phyloP scores from a whole-genome alignment of 2,888 invertebrate genomes.

The Bedellia somnulentella region DNA sequence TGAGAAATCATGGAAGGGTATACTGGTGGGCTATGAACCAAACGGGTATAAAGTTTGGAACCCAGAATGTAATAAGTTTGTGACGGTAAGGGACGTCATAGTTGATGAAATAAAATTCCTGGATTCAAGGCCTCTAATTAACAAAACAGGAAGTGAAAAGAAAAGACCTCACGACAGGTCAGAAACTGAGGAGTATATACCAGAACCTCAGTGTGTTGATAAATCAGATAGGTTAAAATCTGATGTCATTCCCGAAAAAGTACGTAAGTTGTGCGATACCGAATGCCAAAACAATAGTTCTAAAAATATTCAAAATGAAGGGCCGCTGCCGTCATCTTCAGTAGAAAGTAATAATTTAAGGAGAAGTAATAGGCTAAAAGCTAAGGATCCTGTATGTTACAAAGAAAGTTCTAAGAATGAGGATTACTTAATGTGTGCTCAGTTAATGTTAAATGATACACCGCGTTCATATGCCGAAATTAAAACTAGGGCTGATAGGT shows the following conservation, averaged over 20 bases:
- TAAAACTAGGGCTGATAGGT: constrained; percentile 8
- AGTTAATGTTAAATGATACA: constrained; percentile 6
- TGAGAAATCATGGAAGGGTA: constrained; percentile 20
- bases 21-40: constrained; percentile 18
- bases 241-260: not conserved
- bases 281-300: not conserved
- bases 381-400: constrained; percentile 18
- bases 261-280: not conserved
- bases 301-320: not conserved
- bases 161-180: not conserved
- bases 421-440: constrained; percentile 9
- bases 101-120: constrained; percentile 19
- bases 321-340: not conserved
- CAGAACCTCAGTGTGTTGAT: no score
- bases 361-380: constrained; percentile 10
- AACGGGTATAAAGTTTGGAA: constrained; percentile 23
- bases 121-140: constrained; percentile 12
- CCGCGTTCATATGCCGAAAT: constrained; percentile 11
- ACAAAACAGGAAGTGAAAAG: constrained; percentile 4
- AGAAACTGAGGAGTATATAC: constrained; percentile 1
- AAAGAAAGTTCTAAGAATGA: constrained; percentile 7
- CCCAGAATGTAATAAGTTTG: constrained; percentile 15
- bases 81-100: constrained; percentile 19
- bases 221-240: constrained; percentile 8
- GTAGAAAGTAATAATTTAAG: not conserved